Evolutionary conservation across 2,113 vertebrate species (phyloP).

Genomic region (Pollimyrus isidori): DNA sequence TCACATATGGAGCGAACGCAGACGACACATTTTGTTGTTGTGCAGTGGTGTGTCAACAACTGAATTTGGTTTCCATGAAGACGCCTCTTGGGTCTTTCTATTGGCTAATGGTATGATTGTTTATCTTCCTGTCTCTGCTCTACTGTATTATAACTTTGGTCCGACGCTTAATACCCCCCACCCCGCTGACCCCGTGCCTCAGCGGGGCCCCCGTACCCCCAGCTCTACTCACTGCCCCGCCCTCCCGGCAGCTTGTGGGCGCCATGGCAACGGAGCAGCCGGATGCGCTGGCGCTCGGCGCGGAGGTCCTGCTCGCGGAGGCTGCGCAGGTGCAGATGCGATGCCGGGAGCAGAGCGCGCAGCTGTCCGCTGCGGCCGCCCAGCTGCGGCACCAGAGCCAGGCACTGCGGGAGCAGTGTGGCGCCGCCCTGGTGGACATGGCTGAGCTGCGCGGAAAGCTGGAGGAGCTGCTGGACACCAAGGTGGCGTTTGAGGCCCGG

Average conservation of each 20-base stretch:
- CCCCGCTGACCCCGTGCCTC: background rate
- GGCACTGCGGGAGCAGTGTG: constrained; percentile 28
- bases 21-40: too few species aligned
- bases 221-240: background rate
- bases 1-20: too few species aligned
- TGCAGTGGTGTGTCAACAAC: background rate
- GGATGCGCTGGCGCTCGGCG: constrained; percentile 26
- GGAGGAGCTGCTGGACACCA: constrained; percentile 38
- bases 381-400: constrained; percentile 31
- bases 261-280: constrained; percentile 37
- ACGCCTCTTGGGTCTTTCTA: background rate
- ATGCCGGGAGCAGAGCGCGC: constrained; percentile 32
- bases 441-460: constrained; percentile 27
- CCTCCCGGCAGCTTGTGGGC: background rate
- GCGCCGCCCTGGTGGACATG: constrained; percentile 32
- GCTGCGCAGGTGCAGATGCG: constrained; percentile 26
- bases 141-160: background rate
- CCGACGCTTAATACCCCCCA: background rate
- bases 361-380: constrained; percentile 18
- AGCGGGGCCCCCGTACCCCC: background rate
- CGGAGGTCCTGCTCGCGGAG: constrained; percentile 33
- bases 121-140: background rate
- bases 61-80: background rate
- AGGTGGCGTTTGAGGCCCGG: constrained; percentile 36
- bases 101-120: background rate